Base-by-base conservation (phyloP, 2,797 vertebrate genomes). In the Chrysocyon brachyurus region DNA sequence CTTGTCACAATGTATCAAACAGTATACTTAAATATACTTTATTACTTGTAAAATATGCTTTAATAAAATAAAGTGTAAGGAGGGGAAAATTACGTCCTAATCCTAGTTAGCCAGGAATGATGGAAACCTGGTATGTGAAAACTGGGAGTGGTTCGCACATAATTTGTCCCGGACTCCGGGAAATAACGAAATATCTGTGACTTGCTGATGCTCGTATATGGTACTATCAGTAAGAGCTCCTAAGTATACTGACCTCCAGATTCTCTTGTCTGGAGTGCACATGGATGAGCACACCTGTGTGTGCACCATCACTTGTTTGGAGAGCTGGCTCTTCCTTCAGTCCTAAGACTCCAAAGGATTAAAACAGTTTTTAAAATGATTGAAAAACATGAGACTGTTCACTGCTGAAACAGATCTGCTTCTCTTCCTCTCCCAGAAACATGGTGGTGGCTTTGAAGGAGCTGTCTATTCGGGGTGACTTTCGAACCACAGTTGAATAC, bases 371-470 rank as follows among this genome's bases (percentile, higher is more conserved):
- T 94, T 96, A 68, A 89, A 89, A 81, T 94, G 79, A 95, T 90
- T 91, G 86, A 66, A 95, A 97, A 95, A 86, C 28, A 82, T 28
- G 75, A n/a, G 61, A 88, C 88, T 5, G 12, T 77, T 92, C 90
- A 12, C 94, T 73, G 21, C 72, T 95, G 17, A 92, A 94, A 94
- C 70, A 91, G 14, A 57, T 24, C 46, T 22, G 33, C 57, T 93
- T 96, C 52, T 98, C 16, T 98, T 96, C 36, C 96, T 94, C 90
- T 98, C 92, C 1, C 96, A 99, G 99, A 82, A 99, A 99, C 99
- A 99, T 99, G 99, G 99, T 99, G 89, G 99, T 99, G 96, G 99
- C 99, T 89, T 98, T 99, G 97, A 99, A 99, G 97, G 99, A 99
- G 97, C 98, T 99, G 79, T 99, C 99, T 49, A 99, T 99, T 97